Percentiles rank a stretch among this genome's conserved stretches.
phyloP scores from a whole-genome alignment of 1,140 invertebrate species.

The Telenomus remus region DNA sequence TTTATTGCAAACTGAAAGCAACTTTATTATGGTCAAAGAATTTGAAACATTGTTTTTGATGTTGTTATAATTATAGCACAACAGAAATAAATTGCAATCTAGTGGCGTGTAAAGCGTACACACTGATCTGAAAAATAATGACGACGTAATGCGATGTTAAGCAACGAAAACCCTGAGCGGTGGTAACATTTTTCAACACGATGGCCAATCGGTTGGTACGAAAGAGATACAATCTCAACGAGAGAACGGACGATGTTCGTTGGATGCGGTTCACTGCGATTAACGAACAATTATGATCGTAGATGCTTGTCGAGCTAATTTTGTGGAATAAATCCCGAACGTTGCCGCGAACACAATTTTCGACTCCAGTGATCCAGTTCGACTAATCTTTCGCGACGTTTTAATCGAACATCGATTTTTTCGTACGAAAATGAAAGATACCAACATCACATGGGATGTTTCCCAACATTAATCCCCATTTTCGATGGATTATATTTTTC shows the following conservation, averaged over 20 bases:
- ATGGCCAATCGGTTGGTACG: constrained; percentile 34
- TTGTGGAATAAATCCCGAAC: constrained; percentile 56
- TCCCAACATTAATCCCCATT: constrained; percentile 1
- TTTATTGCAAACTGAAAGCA: too few relatives aligned
- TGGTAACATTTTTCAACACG: constrained; percentile 35
- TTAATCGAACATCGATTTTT: constrained; percentile 50
- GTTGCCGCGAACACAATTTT: constrained; percentile 39
- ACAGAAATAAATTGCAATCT: constrained; percentile 15
- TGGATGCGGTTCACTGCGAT: constrained; percentile 52
- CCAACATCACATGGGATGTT: background rate
- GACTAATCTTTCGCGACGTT: constrained; percentile 52
- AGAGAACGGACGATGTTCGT: constrained; percentile 26
- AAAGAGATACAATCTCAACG: constrained; percentile 49
- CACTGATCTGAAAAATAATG: constrained; percentile 49
- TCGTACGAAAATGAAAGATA: constrained; percentile 2
- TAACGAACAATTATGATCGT: constrained; percentile 60
- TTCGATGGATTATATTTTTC: background rate
- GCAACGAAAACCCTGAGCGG: constrained; percentile 18
- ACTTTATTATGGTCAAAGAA: too few relatives aligned
- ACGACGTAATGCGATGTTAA: constrained; percentile 42
- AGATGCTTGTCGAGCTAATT: constrained; percentile 55
- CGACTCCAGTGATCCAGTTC: constrained; percentile 28
- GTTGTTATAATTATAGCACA: constrained; percentile 12
- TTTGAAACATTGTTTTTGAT: background rate
- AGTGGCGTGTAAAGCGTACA: constrained; percentile 28